phyloP scores from a whole-genome alignment of 2,888 invertebrate species.

The Anorthoa munda region DNA sequence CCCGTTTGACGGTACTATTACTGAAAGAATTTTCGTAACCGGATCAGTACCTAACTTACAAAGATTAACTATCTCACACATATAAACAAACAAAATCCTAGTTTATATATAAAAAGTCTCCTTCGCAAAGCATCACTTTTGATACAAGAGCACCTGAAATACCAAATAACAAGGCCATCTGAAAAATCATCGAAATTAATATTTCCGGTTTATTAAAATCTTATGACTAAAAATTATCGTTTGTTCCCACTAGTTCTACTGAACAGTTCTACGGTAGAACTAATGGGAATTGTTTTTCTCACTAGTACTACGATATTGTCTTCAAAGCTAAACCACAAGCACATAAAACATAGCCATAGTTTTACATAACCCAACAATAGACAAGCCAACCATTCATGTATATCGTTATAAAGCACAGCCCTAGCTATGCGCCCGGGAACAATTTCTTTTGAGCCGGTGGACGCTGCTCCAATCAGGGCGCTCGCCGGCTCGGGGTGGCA shows the following conservation, averaged over 20 bases:
- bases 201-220: background rate
- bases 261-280: too few species aligned
- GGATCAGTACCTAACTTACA: too few species aligned
- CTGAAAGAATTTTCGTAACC: too few species aligned
- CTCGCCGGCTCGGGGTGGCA: conserved; percentile 81
- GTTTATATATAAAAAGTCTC: background rate
- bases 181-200: background rate
- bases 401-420: conserved; percentile 71
- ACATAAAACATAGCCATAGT: conserved; percentile 21
- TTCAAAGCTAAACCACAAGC: conserved; percentile 20
- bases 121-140: background rate
- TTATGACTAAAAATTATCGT: background rate
- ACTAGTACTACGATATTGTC: too few species aligned
- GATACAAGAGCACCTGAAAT: background rate
- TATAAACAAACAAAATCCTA: too few species aligned
- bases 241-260: too few species aligned
- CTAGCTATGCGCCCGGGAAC: conserved; percentile 75
- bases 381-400: conserved; percentile 68
- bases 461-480: conserved; percentile 86
- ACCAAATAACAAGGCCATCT: background rate
- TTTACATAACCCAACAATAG: conserved; percentile 57
- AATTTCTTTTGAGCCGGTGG: conserved; percentile 85
- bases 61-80: too few species aligned
- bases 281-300: too few species aligned
- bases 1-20: too few species aligned